phyloP scores from a whole-genome alignment of 35 echinoderm and acorn worm genomes.

The Stichopus chloronotus region DNA sequence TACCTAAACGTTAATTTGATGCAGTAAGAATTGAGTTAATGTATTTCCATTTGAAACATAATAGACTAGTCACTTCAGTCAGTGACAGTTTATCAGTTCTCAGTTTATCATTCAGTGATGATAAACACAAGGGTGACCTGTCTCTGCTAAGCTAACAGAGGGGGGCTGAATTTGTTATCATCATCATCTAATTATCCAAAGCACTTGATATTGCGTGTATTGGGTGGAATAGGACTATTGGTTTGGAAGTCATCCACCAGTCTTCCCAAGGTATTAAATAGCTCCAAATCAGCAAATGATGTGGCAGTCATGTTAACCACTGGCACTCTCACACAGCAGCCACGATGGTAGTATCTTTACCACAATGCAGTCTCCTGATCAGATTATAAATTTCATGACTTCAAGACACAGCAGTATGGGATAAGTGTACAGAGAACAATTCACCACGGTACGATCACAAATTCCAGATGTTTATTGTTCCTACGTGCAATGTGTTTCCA shows the following conservation, averaged over 20 bases:
- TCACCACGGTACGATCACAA: not conserved
- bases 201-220: not conserved
- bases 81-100: too few relatives aligned
- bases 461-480: conserved; percentile 1
- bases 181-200: not conserved
- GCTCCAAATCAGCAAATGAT: too few relatives aligned
- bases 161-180: not conserved
- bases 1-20: too few relatives aligned
- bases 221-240: not conserved
- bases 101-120: too few relatives aligned
- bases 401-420: not conserved
- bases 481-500: not conserved
- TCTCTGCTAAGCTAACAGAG: too few relatives aligned
- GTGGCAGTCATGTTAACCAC: too few relatives aligned
- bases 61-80: too few relatives aligned
- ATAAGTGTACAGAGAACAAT: not conserved
- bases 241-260: not conserved
- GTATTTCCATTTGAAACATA: too few relatives aligned
- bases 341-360: not conserved
- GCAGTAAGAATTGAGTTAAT: too few relatives aligned
- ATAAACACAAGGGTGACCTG: too few relatives aligned
- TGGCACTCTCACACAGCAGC: not conserved
- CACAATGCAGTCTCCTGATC: not conserved
- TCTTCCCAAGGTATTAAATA: too few relatives aligned
- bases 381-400: not conserved